These are phyloP conservation scores for Isichthys henryi DNA, from an alignment of 2,113 vertebrate genomes.

Conservation along the genomic window DNA sequence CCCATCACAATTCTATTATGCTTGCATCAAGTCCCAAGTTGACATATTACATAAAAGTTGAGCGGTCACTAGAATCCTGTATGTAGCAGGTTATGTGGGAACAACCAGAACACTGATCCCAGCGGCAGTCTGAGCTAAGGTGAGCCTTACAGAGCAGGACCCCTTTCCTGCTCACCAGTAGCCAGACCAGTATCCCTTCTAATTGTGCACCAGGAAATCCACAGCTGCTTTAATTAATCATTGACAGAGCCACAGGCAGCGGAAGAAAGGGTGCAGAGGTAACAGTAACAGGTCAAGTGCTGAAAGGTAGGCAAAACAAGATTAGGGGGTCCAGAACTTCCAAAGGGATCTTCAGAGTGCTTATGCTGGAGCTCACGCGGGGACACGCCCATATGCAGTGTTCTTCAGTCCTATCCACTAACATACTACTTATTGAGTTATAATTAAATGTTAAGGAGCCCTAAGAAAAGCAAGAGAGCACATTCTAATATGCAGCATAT, in stretches of 20 bases:
- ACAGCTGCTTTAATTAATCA: slow-evolving; percentile 14
- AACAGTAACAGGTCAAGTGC: neutral
- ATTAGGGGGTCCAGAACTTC: neutral
- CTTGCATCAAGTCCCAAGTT: neutral
- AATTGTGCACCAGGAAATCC: neutral
- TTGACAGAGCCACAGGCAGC: neutral
- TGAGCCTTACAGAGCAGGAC: neutral
- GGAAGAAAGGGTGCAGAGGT: neutral
- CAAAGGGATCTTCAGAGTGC: neutral
- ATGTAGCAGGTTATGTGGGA: neutral
- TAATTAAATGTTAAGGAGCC: neutral
- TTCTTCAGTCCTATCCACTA: neutral
- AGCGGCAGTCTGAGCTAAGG: neutral
- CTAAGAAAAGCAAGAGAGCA: neutral
- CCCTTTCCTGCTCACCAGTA: neutral
- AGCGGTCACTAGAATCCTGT: neutral
- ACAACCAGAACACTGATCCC: neutral
- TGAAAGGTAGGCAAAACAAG: neutral
- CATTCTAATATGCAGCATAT: neutral
- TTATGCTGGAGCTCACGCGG: neutral
- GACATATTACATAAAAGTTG: neutral
- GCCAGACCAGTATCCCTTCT: neutral
- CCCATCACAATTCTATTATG: neutral
- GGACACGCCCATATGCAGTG: neutral
- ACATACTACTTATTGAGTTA: neutral